Conservation (phyloP, 2,888 invertebrate species). For the Noctuana brunneofusca region DNA sequence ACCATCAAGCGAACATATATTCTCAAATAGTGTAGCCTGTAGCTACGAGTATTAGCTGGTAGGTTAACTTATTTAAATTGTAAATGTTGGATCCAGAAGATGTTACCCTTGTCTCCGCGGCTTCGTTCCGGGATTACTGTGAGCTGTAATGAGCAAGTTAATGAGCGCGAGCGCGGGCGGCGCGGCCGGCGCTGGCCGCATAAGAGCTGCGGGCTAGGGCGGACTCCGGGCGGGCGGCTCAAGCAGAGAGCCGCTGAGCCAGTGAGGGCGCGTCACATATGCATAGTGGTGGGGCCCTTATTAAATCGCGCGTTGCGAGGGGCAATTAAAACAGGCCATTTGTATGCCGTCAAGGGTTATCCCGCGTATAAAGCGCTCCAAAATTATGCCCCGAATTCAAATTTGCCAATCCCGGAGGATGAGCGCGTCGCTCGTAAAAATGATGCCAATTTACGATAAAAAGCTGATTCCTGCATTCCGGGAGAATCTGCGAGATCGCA, state of each 20-base stretch:
- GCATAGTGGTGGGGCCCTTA: conserved; percentile 24
- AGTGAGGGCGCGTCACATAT: conserved; percentile 29
- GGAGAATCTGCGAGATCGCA: conserved; percentile 45
- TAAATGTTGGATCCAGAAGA: conserved; percentile 5
- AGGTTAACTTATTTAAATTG: conserved; percentile 6
- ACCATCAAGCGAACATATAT: background rate
- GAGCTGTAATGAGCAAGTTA: conserved; percentile 17
- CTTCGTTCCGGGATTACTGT: conserved; percentile 5
- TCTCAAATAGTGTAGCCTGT: background rate
- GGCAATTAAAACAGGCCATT: conserved; percentile 46
- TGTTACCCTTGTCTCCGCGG: conserved; percentile 10
- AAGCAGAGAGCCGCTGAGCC: background rate
- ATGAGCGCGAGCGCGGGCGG: conserved; percentile 10
- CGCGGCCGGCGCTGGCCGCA: background rate
- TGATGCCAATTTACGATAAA: conserved; percentile 61
- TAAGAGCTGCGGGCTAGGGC: background rate
- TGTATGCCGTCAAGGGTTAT: conserved; percentile 41
- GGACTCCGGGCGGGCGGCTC: background rate
- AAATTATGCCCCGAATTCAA: conserved; percentile 45
- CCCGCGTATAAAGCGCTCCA: conserved; percentile 29
- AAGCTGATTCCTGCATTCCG: conserved; percentile 50
- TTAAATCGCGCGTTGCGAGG: conserved; percentile 31
- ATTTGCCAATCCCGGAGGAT: conserved; percentile 43
- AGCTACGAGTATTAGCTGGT: background rate
- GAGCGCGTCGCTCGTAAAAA: conserved; percentile 51